A percentile compares a stretch with the other conserved stretches of the same genome.
Conservation (phyloP, 2,797 vertebrate species). For the Vireo griseus region DNA sequence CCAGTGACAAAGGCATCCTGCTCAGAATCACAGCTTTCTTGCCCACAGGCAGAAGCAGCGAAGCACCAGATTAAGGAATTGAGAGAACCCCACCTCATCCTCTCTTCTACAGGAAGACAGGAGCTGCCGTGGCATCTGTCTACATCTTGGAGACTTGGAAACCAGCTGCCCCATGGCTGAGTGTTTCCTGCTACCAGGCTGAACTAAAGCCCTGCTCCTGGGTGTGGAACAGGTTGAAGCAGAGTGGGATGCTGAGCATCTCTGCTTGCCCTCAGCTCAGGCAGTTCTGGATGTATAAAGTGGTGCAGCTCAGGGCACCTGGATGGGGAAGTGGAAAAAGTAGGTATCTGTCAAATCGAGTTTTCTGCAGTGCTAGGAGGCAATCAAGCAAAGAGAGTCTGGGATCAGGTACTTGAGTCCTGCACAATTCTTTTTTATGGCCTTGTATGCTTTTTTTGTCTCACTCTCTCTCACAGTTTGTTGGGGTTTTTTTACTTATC, state of each 20-base stretch:
- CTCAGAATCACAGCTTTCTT: not conserved
- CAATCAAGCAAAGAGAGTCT: not conserved
- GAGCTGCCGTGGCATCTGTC: not conserved
- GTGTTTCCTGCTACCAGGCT: not conserved
- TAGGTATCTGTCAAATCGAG: not conserved
- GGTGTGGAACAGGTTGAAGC: not conserved
- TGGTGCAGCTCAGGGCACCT: not conserved
- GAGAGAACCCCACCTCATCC: not conserved
- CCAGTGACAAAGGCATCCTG: not conserved
- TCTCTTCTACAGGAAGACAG: not conserved
- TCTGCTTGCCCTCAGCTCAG: not conserved
- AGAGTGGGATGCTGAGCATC: not conserved
- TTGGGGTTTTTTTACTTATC: no score
- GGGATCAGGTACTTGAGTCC: not conserved
- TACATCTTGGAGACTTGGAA: not conserved
- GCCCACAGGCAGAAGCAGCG: not conserved
- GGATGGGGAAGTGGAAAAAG: not conserved
- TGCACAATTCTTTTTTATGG: not conserved
- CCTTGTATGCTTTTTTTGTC: not conserved
- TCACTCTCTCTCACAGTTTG: fast-evolving
- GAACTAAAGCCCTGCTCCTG: not conserved
- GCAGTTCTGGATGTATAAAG: not conserved
- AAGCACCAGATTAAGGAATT: not conserved
- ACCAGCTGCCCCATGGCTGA: not conserved
- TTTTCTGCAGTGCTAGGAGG: not conserved